Conservation (phyloP, 1,140 invertebrate genomes). For the Drosophila ficusphila region DNA sequence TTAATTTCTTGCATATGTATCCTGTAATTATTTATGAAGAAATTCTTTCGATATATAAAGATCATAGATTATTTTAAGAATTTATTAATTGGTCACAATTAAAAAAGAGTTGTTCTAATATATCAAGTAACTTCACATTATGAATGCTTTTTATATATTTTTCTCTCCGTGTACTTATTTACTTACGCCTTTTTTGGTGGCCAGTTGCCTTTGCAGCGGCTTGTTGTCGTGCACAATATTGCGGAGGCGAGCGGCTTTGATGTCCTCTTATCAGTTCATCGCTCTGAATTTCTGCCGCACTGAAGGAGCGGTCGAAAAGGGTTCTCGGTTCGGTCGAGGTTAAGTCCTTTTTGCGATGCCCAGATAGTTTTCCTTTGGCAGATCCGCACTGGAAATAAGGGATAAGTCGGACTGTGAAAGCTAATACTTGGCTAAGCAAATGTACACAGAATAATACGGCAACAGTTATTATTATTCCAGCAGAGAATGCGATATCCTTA, state of each 20-base stretch:
- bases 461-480: constrained; percentile 14
- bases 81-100: too few species aligned
- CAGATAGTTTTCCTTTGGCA: constrained; percentile 36
- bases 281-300: constrained; percentile 38
- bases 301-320: constrained; percentile 54
- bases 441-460: constrained; percentile 3
- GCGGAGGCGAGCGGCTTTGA: constrained; percentile 54
- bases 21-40: too few species aligned
- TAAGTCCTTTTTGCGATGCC: constrained; percentile 35
- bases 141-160: neutral
- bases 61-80: too few species aligned
- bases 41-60: too few species aligned
- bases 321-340: constrained; percentile 40
- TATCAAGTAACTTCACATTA: neutral
- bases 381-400: constrained; percentile 4
- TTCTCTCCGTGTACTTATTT: constrained; percentile 35
- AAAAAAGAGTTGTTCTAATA: too few species aligned
- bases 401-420: constrained; percentile 11
- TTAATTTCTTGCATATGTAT: too few species aligned
- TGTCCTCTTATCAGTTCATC: constrained; percentile 76
- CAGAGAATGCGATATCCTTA: neutral
- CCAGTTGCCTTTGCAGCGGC: constrained; percentile 7
- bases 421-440: constrained; percentile 24
- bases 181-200: constrained; percentile 45
- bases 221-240: constrained; percentile 57